Evolutionary conservation across 2,888 invertebrate genomes (phyloP), one percentile per base, ranked within the genome.

Genomic region (Poecilobothrus nobilitatus): DNA sequence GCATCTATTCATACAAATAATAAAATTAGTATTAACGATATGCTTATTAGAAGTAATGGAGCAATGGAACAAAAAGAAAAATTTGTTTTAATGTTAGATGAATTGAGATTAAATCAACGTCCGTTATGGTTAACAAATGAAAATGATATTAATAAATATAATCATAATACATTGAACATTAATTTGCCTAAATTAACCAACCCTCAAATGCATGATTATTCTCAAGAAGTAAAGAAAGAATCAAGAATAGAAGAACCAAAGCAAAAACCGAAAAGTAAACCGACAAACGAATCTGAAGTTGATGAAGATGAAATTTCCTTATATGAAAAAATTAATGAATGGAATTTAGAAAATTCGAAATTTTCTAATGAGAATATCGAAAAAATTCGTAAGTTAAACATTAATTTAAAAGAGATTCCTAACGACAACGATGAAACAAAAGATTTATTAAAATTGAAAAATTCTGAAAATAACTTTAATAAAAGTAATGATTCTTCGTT

Each of bases 1-100:
- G 67, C 70, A 37, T 53, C 64, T 7, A 70, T 69, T 1, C 68
- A 72, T 64, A 70, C 68, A 8, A 72, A 70, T 68, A 34, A 68
- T 64, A 34, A 63, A 37, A 63, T 72, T 18, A 70, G 69, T 21
- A 67, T 70, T 8, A 65, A 69, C 6, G 44, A 53, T 33, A 65
- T 68, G 21, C 37, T 72, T 8, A 21, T 71, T 67, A 71, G 69
- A 18, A 70, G 68, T 5, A 66, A 71, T 44, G 27, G 27, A 1
- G 63, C 27, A 27, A 63, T 63, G 27, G 6, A 63, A 22, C 10
- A 7, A 3, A 8, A 65, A 15, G 27, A 27, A 4, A 15, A 12
- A 5, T 63, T 63, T 63, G 12, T 6, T 2, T 5, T n/a, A 2
- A 63, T 63, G 2, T 27, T 63, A 27, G 9, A 63, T 3, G 27